Conservation (phyloP, 2,113 vertebrate genomes). For the Laticauda laticaudata region DNA sequence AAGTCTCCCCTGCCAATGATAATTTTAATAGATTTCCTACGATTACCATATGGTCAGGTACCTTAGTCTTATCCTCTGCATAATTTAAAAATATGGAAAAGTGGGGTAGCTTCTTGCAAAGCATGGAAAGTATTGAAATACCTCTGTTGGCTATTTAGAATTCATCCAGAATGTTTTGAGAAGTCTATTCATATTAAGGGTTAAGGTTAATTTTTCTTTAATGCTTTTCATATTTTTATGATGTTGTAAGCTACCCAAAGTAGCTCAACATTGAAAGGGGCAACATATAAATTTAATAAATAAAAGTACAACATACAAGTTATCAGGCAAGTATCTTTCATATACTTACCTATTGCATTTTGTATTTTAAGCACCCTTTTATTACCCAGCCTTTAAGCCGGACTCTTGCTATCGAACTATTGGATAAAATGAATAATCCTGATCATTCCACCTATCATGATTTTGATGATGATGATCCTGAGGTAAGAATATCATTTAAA, state of each 20-base stretch:
- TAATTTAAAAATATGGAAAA: neutral
- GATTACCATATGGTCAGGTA: neutral
- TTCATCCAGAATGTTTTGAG: neutral
- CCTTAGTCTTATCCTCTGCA: neutral
- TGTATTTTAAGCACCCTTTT: conserved; percentile 86
- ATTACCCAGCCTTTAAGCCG: conserved; percentile 93
- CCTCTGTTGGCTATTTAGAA: conserved; percentile 13
- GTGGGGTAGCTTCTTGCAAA: neutral
- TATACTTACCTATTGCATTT: conserved; percentile 30
- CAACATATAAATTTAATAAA: neutral
- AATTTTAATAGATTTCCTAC: neutral
- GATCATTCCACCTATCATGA: conserved; percentile 92
- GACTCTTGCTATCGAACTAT: conserved; percentile 91
- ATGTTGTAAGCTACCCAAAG: neutral
- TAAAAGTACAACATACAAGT: conserved; percentile 6
- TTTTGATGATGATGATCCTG: conserved; percentile 95
- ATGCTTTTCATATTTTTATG: neutral
- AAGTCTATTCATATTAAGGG: neutral
- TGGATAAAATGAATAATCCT: conserved; percentile 97
- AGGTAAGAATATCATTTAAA: conserved; percentile 73
- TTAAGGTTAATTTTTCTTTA: neutral
- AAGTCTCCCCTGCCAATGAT: neutral
- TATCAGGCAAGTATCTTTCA: conserved; percentile 14
- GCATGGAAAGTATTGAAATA: neutral
- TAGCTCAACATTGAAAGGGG: neutral